Evolutionary conservation across 2,888 invertebrate species (phyloP).

Genomic region (Agonopterix arenella): DNA sequence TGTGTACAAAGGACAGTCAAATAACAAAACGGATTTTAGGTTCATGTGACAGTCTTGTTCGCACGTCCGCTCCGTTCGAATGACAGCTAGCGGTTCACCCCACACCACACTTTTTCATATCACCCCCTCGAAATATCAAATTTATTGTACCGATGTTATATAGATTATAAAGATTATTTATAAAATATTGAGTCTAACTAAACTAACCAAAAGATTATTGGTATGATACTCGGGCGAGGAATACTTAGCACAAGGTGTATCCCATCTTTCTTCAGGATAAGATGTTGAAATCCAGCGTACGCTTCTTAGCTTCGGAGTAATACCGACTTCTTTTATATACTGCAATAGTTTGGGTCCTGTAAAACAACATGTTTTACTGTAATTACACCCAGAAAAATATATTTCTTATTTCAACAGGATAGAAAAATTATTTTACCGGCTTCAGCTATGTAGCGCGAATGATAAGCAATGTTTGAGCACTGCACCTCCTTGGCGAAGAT

Average conservation of each 20-base stretch:
- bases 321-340: constrained; percentile 76
- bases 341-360: constrained; percentile 58
- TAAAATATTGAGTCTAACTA: too few relatives aligned
- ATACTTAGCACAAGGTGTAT: constrained; percentile 36
- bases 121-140: too few relatives aligned
- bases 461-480: constrained; percentile 89
- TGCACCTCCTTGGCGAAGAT: constrained; percentile 20
- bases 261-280: constrained; percentile 68
- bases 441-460: constrained; percentile 83
- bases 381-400: too few relatives aligned
- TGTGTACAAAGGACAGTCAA: too few relatives aligned
- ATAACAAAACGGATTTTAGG: too few relatives aligned
- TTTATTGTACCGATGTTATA: too few relatives aligned
- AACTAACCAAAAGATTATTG: constrained; percentile 81
- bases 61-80: too few relatives aligned
- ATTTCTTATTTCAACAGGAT: too few relatives aligned
- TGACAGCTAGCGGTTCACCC: too few relatives aligned
- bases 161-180: too few relatives aligned
- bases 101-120: too few relatives aligned
- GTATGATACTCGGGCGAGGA: constrained; percentile 90
- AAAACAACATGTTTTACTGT: background rate
- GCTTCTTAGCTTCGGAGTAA: constrained; percentile 78
- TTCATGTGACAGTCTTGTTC: too few relatives aligned
- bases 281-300: constrained; percentile 89
- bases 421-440: constrained; percentile 34